Conservation (phyloP, 2,113 vertebrate species). For the Trematocara nigrifrons region DNA sequence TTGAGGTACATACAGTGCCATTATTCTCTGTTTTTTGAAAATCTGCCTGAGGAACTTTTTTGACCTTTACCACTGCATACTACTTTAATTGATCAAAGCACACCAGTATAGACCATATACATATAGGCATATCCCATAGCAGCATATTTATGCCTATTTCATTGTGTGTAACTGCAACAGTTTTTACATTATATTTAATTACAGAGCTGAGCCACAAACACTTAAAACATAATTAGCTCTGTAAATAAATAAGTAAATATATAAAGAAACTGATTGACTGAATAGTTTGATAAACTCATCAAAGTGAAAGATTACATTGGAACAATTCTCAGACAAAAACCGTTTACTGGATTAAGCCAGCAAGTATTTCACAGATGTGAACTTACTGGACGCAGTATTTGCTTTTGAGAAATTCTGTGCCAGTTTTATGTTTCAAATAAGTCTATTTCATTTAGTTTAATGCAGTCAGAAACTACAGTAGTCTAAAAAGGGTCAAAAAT, state of each 20-base stretch:
- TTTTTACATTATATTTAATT: neutral
- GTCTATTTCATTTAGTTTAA: neutral
- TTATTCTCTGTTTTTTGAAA: neutral
- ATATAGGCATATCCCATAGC: neutral
- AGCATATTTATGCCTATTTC: neutral
- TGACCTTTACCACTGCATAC: constrained; percentile 5
- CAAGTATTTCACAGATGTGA: neutral
- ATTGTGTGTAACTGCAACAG: neutral
- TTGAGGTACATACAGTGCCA: neutral
- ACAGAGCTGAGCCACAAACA: neutral
- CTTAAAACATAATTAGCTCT: neutral
- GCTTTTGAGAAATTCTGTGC: neutral
- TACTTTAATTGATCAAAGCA: neutral
- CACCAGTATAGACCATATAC: neutral
- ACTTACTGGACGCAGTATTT: neutral
- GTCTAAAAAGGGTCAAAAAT: neutral
- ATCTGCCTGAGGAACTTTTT: neutral
- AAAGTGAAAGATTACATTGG: neutral
- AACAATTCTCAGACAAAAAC: neutral
- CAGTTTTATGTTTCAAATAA: neutral
- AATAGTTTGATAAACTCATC: neutral
- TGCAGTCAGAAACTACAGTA: neutral
- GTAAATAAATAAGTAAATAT: neutral
- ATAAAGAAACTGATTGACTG: neutral
- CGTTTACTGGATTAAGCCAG: neutral